phyloP scores from a whole-genome alignment of 2,888 invertebrate genomes.

The Exocentrus adspersus region DNA sequence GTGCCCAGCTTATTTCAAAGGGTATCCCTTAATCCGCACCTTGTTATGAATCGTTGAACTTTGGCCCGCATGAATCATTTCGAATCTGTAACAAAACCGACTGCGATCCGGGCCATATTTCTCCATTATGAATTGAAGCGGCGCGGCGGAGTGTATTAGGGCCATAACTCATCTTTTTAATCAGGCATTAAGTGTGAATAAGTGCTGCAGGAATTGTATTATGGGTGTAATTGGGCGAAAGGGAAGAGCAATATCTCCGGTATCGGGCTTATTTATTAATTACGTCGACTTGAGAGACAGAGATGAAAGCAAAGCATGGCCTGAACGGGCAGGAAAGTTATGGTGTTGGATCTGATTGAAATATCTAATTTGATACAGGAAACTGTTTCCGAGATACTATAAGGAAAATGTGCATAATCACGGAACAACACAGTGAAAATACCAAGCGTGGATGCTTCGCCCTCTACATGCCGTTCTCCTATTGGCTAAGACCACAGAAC shows the following conservation, averaged over 20 bases:
- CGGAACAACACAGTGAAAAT: no score
- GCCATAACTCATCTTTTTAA: slow-evolving; percentile 47
- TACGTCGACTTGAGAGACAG: no score
- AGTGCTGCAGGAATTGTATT: slow-evolving; percentile 38
- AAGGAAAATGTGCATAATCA: no score
- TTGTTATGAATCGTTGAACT: slow-evolving; percentile 17
- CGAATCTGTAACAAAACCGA: slow-evolving; percentile 14
- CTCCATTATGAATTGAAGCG: slow-evolving; percentile 38
- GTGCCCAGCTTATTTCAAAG: slow-evolving; percentile 5
- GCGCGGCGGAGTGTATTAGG: slow-evolving; percentile 36
- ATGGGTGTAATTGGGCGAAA: slow-evolving; percentile 8
- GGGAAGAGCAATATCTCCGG: neutral
- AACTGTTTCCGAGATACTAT: no score
- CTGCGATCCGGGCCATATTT: slow-evolving; percentile 34
- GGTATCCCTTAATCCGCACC: slow-evolving; percentile 3
- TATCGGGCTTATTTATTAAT: no score
- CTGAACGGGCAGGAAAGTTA: no score
- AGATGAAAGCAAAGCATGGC: no score
- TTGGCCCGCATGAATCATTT: slow-evolving; percentile 32
- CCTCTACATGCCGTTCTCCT: no score
- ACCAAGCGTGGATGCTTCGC: no score
- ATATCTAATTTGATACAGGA: no score
- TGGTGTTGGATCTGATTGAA: no score
- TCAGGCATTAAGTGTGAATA: slow-evolving; percentile 47
- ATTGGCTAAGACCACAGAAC: no score